Evolutionary conservation across 2,888 invertebrate genomes (phyloP).

Genomic region (Nowickia ferox): DNA sequence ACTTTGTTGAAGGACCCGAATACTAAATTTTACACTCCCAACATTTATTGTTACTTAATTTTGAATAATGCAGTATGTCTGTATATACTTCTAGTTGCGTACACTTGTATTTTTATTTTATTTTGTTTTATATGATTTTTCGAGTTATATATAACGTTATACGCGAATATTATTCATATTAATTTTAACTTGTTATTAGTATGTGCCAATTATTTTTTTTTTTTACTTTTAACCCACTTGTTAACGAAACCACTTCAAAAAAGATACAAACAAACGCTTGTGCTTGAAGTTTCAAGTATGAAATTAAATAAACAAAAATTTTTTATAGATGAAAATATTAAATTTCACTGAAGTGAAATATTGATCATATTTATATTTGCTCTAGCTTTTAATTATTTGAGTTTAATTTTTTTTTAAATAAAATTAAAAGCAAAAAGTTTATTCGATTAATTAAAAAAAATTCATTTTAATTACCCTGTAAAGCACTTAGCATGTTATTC

Average conservation of each 20-base stretch:
- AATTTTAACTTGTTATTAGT: constrained; percentile 44
- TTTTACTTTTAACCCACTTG: constrained; percentile 16
- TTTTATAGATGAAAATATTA: too few species aligned
- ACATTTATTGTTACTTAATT: constrained; percentile 40
- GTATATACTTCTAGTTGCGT: not conserved
- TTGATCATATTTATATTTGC: too few species aligned
- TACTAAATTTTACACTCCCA: constrained; percentile 25
- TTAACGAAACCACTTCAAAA: constrained; percentile 34
- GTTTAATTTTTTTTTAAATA: too few species aligned
- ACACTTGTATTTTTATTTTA: not conserved
- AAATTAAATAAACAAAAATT: too few species aligned
- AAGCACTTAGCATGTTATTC: too few species aligned
- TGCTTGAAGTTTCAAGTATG: not conserved
- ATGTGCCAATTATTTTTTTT: constrained; percentile 6
- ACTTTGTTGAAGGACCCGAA: not conserved
- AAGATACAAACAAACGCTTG: not conserved
- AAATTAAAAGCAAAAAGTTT: too few species aligned
- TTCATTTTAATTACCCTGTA: too few species aligned
- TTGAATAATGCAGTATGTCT: not conserved
- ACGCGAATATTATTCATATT: constrained; percentile 28
- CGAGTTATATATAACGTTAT: not conserved
- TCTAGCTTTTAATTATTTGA: too few species aligned
- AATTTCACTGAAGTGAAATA: too few species aligned
- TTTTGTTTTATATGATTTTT: not conserved
- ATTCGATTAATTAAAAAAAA: too few species aligned